phyloP scores from a whole-genome alignment of 1,140 invertebrate genomes.

The Listronotus bonariensis region DNA sequence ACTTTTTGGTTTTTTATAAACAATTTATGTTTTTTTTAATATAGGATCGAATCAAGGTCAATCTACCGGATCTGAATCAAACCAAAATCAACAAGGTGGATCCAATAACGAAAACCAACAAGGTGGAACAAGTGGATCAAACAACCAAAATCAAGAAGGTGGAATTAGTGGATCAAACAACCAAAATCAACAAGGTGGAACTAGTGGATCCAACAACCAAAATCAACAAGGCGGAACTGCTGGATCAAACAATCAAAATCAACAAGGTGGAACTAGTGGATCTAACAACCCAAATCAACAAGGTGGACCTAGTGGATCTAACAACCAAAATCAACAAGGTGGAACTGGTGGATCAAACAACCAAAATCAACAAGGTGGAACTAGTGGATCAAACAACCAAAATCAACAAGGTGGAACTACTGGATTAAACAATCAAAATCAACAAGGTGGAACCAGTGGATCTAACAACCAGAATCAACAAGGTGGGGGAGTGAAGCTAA shows the following conservation, averaged over 20 bases:
- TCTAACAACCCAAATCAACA: too few species aligned
- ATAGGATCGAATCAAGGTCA: not conserved
- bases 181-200: slow-evolving; percentile 25
- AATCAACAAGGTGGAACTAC: not conserved
- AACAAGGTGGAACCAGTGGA: slow-evolving; percentile 32
- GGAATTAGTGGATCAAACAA: slow-evolving; percentile 24
- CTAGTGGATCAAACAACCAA: slow-evolving; percentile 4
- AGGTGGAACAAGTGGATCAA: slow-evolving; percentile 6
- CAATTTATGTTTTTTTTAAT: too few species aligned
- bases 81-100: slow-evolving; percentile 40
- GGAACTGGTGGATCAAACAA: slow-evolving; percentile 2
- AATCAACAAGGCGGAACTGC: slow-evolving; percentile 14
- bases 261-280: too few species aligned
- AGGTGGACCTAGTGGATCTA: not conserved
- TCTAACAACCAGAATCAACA: slow-evolving; percentile 28
- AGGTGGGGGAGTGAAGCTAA: slow-evolving; percentile 6
- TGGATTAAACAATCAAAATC: slow-evolving; percentile 17
- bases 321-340: not conserved
- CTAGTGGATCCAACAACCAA: slow-evolving; percentile 7
- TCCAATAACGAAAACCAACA: slow-evolving; percentile 28
- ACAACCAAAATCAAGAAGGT: slow-evolving; percentile 37
- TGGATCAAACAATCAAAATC: slow-evolving; percentile 22
- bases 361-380: not conserved
- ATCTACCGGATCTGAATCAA: slow-evolving; percentile 6
- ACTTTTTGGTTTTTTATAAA: too few species aligned